phyloP scores from a whole-genome alignment of 2,113 vertebrate genomes.

The Trochalopteron elliotii region DNA sequence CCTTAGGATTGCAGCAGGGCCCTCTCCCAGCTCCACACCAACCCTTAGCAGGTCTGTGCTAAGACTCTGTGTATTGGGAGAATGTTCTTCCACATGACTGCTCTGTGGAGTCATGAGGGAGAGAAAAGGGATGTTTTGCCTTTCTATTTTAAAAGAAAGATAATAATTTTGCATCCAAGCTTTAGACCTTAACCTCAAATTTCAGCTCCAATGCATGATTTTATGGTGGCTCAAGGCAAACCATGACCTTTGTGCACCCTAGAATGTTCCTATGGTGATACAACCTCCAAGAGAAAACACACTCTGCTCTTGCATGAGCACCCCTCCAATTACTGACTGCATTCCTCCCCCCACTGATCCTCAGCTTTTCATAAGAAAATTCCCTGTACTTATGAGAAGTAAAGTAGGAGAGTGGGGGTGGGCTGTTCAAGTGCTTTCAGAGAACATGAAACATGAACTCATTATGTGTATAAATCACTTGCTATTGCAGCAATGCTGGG shows the following conservation, averaged over 20 bases:
- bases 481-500: not conserved
- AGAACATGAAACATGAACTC: not conserved
- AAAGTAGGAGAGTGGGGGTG: not conserved
- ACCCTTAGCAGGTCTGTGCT: not conserved
- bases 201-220: not conserved
- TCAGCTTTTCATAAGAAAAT: not conserved
- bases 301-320: not conserved
- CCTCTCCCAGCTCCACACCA: not conserved
- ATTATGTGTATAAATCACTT: not conserved
- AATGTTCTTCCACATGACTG: not conserved
- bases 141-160: not conserved
- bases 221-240: not conserved
- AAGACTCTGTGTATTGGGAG: accelerated
- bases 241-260: not conserved
- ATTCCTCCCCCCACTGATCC: not conserved
- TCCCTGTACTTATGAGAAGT: not conserved
- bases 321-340: not conserved
- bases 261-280: not conserved
- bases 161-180: not conserved
- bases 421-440: not conserved
- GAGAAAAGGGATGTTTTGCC: not conserved
- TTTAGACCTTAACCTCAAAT: not conserved
- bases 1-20: not conserved
- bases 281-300: not conserved
- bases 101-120: not conserved